Conservation (phyloP, 2,113 vertebrate genomes). For the Alexandromys fortis region DNA sequence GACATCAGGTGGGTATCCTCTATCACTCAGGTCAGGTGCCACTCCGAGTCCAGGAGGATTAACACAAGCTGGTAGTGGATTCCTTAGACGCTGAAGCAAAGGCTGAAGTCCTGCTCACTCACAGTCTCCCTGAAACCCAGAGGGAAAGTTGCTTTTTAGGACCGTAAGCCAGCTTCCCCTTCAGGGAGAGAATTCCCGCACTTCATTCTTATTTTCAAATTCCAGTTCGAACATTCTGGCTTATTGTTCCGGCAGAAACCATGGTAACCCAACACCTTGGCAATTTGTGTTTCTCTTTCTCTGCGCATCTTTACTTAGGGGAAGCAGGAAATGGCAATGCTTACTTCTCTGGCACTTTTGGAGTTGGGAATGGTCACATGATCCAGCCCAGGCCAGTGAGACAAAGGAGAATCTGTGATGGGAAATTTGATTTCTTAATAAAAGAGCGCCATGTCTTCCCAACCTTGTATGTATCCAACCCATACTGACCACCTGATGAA, state of each 20-base stretch:
- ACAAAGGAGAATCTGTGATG: not conserved
- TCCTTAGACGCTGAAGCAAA: not conserved
- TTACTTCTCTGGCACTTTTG: not conserved
- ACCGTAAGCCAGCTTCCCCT: not conserved
- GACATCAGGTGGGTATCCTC: accelerated
- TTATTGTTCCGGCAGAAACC: not conserved
- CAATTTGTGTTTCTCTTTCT: not conserved
- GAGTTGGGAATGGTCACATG: not conserved
- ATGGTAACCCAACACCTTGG: not conserved
- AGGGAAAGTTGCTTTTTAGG: not conserved
- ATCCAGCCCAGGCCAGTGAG: not conserved
- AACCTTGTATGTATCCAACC: not conserved
- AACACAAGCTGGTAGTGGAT: not conserved
- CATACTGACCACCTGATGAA: not conserved
- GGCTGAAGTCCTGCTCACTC: not conserved
- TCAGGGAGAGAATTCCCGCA: not conserved
- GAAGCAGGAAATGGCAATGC: not conserved
- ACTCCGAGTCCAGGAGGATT: not conserved
- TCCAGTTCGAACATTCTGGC: not conserved
- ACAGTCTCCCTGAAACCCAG: not conserved
- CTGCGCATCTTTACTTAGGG: not conserved
- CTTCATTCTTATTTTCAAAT: not conserved
- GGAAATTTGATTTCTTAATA: not conserved
- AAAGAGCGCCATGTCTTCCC: not conserved
- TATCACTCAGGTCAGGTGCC: not conserved